A percentile compares a stretch with the other conserved stretches of the same genome.
phyloP scores from a whole-genome alignment of 2,797 vertebrate species.

The Halcyon badia region DNA sequence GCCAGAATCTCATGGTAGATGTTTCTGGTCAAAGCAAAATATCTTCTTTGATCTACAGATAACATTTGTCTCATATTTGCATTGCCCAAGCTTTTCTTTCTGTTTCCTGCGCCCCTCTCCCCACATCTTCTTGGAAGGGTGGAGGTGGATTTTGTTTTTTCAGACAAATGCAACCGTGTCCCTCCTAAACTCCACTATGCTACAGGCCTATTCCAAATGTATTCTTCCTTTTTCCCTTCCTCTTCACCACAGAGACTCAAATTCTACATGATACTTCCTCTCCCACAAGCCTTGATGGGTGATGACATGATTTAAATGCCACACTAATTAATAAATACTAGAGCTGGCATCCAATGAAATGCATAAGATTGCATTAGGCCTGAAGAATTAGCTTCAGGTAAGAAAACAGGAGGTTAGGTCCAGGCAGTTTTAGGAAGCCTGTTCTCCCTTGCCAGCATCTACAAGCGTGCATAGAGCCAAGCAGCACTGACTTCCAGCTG shows the following conservation, averaged over 20 bases:
- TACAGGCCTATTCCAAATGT: background rate
- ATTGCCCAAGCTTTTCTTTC: background rate
- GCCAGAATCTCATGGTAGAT: background rate
- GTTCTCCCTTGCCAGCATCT: background rate
- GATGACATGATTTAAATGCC: background rate
- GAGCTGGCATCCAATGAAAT: background rate
- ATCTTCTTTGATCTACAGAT: background rate
- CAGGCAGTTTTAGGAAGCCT: background rate
- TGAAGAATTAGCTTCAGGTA: slow-evolving; percentile 3
- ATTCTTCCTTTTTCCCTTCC: background rate
- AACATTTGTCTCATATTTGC: background rate
- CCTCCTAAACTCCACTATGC: background rate
- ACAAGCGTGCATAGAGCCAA: background rate
- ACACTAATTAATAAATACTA: background rate
- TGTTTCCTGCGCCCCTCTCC: too few species aligned
- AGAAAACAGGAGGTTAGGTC: background rate
- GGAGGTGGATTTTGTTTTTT: background rate
- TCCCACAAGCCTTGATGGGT: background rate
- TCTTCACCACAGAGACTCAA: background rate
- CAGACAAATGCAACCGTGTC: background rate
- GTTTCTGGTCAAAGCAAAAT: background rate
- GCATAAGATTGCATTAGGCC: background rate
- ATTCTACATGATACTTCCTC: background rate
- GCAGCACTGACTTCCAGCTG: background rate
- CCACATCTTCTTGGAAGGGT: background rate